Conservation (phyloP, 2,888 invertebrate species). For the Trachelus iudaicus region DNA sequence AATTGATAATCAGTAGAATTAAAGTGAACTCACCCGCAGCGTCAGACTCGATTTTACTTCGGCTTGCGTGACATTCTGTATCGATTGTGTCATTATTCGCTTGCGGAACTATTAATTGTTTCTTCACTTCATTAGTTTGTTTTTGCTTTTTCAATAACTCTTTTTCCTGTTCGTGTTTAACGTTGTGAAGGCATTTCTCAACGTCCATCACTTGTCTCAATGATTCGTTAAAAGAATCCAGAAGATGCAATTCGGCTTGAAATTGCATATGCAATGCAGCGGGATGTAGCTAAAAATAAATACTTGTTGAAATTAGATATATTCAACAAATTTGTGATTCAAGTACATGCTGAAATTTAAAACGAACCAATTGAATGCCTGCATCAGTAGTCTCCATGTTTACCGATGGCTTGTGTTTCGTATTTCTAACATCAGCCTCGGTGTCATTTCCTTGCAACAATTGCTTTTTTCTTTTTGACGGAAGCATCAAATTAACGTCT, state of each 20-base stretch:
- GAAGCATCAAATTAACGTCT: constrained; percentile 52
- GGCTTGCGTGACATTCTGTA: constrained; percentile 12
- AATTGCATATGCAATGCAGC: constrained; percentile 71
- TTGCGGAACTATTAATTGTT: constrained; percentile 30
- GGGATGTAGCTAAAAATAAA: constrained; percentile 56
- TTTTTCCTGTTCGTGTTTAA: constrained; percentile 43
- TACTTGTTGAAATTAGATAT: neutral
- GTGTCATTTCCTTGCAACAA: constrained; percentile 24
- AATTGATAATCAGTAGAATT: neutral
- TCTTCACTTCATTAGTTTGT: constrained; percentile 43
- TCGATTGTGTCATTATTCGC: constrained; percentile 27
- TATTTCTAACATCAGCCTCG: constrained; percentile 17
- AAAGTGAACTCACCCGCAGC: neutral
- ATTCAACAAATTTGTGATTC: neutral
- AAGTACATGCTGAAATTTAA: neutral
- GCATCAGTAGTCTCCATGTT: constrained; percentile 23
- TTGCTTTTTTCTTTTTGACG: constrained; percentile 50
- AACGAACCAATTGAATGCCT: constrained; percentile 36
- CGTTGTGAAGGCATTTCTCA: constrained; percentile 65
- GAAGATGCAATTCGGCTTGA: constrained; percentile 71
- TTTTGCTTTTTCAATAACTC: constrained; percentile 40
- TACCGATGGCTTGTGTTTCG: constrained; percentile 18
- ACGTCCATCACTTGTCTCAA: constrained; percentile 70
- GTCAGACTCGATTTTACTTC: constrained; percentile 16
- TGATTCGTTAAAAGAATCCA: constrained; percentile 73